A percentile compares a stretch with the other conserved stretches of the same genome.
Evolutionary conservation across 2,888 invertebrate species (phyloP).

Genomic region (Clistopyga incitator): DNA sequence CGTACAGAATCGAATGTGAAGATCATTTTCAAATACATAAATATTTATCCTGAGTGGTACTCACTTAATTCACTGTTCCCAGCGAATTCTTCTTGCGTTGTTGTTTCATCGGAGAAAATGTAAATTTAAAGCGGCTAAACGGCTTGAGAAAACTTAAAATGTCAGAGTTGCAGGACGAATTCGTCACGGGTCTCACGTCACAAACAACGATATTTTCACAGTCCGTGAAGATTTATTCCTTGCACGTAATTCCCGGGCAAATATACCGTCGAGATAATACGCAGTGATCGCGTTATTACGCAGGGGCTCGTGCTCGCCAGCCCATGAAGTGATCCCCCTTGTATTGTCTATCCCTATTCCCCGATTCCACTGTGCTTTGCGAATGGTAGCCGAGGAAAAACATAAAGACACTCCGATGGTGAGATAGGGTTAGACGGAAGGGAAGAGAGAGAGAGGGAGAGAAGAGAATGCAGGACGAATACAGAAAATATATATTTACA

Average conservation of each 20-base stretch:
- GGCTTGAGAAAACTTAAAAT: background rate
- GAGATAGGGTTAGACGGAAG: conserved; percentile 50
- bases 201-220: conserved; percentile 18
- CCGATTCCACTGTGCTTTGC: conserved; percentile 62
- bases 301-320: conserved; percentile 77
- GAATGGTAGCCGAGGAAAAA: conserved; percentile 59
- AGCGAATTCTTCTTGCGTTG: background rate
- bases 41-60: background rate
- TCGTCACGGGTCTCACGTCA: conserved; percentile 12
- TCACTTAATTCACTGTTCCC: background rate
- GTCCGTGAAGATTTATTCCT: conserved; percentile 36
- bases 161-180: conserved; percentile 5
- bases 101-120: background rate
- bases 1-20: too few species aligned
- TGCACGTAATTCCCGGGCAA: conserved; percentile 60
- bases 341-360: conserved; percentile 42
- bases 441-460: conserved; percentile 58
- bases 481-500: conserved; percentile 42
- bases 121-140: conserved; percentile 19
- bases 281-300: conserved; percentile 80
- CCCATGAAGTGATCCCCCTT: conserved; percentile 79
- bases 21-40: too few species aligned
- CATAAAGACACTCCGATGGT: conserved; percentile 29
- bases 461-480: conserved; percentile 32
- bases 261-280: conserved; percentile 71